Percentiles rank a stretch among this genome's conserved stretches.
Evolutionary conservation across 2,888 invertebrate species (phyloP).

Genomic region (Litoditis marina): DNA sequence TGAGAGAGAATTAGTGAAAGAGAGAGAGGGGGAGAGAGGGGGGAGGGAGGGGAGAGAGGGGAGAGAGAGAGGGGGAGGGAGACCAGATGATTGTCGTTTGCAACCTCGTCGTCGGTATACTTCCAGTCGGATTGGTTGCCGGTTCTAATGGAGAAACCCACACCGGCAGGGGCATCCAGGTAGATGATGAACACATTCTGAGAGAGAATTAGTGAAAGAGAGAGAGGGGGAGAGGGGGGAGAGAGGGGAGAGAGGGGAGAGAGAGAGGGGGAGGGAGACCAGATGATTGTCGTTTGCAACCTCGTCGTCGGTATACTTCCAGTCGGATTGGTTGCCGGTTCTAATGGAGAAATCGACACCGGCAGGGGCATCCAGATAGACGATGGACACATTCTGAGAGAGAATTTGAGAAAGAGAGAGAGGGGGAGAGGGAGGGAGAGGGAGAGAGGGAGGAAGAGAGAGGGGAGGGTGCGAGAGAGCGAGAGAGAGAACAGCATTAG

Average conservation of each 20-base stretch:
- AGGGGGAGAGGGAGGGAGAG: too few relatives aligned
- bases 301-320: conserved; percentile 42
- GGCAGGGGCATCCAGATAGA: conserved; percentile 67
- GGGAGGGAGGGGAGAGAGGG: too few relatives aligned
- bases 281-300: conserved; percentile 45
- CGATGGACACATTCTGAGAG: conserved; percentile 64
- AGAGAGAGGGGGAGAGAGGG: too few relatives aligned
- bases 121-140: conserved; percentile 32
- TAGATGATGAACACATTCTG: conserved; percentile 66
- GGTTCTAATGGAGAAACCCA: conserved; percentile 65
- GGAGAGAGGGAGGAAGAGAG: too few relatives aligned
- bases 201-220: conserved; percentile 5
- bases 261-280: too few relatives aligned
- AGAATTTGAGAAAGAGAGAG: background rate
- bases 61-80: too few relatives aligned
- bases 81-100: conserved; percentile 43
- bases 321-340: conserved; percentile 36
- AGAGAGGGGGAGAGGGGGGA: too few relatives aligned
- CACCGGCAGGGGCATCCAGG: conserved; percentile 67
- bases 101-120: conserved; percentile 47
- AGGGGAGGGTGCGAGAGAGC: too few relatives aligned
- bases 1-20: too few relatives aligned
- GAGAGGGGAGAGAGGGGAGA: too few relatives aligned
- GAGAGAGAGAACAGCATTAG: too few relatives aligned
- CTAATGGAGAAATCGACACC: conserved; percentile 67